Evolutionary conservation across 1,140 invertebrate genomes (phyloP), one percentile per base, ranked within the genome.

Genomic region (Calephelis virginiensis): DNA sequence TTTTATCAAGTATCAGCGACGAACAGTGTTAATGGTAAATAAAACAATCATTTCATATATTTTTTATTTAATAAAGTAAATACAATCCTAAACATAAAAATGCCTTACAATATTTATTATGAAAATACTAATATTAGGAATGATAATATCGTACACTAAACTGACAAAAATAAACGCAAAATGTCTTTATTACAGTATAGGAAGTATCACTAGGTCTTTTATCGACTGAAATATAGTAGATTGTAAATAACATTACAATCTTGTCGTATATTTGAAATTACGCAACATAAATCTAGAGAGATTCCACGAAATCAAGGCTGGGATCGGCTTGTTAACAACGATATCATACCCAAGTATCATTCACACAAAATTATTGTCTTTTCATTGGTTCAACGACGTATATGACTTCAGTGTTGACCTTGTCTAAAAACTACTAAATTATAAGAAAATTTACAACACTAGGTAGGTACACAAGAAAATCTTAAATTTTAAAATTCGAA

Each of bases 251-350:
- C 17, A 12, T 1, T 28, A 28, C 28, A 56, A 56, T 56, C 28
- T 28, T 56, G 17, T 56, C 53, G 11, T 56, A 37, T 37, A 56
- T 56, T 43, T 43, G 0, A 43, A 7, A 43, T 43, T 43, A 43
- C 40, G 7, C 8, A 43, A 43, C 40, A 43, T 43, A 59, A 40
- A 67, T 40, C 63, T 64, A 60, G 28, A 49, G 67, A 68, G 67
- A 68, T 68, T 68, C 67, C 12, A 47, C 49, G 65, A 66, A 66
- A 13, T 63, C 50, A 56, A 56, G 53, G 17, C 53, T 56, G 17
- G 0, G 12, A 2, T 37, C 13, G 37, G 53, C 53, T 56, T 10
- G 17, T 56, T 11, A 28, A 56, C 12, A 56, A 37, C 5, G 28
- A 28, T 56, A 9, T 56, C 28, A 28, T 38, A 38, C 28, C 53